Conservation (phyloP, 2,888 invertebrate species). For the Hyalella azteca region DNA sequence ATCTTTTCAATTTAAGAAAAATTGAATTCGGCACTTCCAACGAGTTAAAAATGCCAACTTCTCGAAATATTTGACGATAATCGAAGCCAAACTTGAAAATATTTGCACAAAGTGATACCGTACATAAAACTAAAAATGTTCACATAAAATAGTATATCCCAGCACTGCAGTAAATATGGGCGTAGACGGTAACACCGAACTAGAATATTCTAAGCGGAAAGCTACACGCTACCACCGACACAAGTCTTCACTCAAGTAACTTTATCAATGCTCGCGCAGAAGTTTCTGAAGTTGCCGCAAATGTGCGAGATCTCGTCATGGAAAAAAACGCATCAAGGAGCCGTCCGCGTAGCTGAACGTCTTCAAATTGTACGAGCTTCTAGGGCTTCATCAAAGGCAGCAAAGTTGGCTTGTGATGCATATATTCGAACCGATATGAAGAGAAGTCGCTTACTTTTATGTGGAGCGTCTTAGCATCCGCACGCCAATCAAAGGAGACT, state of each 20-base stretch:
- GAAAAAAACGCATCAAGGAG: neutral
- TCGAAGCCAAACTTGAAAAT: too few species aligned
- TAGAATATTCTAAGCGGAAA: too few species aligned
- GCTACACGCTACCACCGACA: too few species aligned
- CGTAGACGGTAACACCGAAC: too few species aligned
- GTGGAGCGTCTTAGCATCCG: neutral
- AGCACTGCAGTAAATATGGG: too few species aligned
- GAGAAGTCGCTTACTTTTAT: neutral
- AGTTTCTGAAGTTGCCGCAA: constrained; percentile 13
- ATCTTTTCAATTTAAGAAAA: too few species aligned
- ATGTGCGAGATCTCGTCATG: neutral
- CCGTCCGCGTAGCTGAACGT: neutral
- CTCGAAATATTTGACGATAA: too few species aligned
- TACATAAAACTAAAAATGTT: too few species aligned
- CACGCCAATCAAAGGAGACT: neutral
- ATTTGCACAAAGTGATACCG: too few species aligned
- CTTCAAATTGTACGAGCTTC: constrained; percentile 1
- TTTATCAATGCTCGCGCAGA: neutral
- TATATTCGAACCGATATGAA: neutral
- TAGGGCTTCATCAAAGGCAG: neutral
- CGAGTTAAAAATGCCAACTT: too few species aligned
- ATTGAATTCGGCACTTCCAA: too few species aligned
- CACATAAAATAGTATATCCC: too few species aligned
- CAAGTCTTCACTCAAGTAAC: constrained; percentile 7
- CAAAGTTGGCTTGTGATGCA: neutral